Evolutionary conservation across 2,113 vertebrate species (phyloP).

Genomic region (Labrus mixtus): DNA sequence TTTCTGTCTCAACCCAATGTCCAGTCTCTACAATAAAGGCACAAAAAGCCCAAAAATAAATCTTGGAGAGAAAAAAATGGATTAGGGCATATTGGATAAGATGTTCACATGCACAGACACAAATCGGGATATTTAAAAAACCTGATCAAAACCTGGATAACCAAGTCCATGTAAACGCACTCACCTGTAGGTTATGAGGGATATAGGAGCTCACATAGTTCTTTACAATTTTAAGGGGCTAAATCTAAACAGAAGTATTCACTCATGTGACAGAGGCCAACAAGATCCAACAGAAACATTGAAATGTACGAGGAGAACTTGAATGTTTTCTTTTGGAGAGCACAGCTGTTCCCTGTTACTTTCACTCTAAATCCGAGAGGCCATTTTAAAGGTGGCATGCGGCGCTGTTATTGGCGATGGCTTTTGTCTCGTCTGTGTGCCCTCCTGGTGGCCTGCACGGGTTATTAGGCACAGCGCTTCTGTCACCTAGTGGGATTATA

Average conservation of each 20-base stretch:
- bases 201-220: too few relatives aligned
- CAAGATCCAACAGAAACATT: neutral
- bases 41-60: too few relatives aligned
- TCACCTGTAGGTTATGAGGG: too few relatives aligned
- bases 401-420: slow-evolving; percentile 11
- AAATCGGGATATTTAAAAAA: too few relatives aligned
- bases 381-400: slow-evolving; percentile 4
- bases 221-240: too few relatives aligned
- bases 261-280: neutral
- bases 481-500: slow-evolving; percentile 53
- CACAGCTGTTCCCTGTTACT: slow-evolving; percentile 9
- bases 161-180: too few relatives aligned
- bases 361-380: neutral
- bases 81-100: too few relatives aligned
- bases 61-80: too few relatives aligned
- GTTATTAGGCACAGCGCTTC: slow-evolving; percentile 39
- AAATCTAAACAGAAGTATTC: neutral
- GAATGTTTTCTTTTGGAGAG: neutral
- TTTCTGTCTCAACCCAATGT: too few relatives aligned
- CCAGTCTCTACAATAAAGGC: too few relatives aligned
- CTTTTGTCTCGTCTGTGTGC: neutral
- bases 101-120: too few relatives aligned
- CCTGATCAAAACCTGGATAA: too few relatives aligned
- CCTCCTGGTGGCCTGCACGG: slow-evolving; percentile 6
- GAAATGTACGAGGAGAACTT: neutral